A percentile compares a stretch with the other conserved stretches of the same genome.
Evolutionary conservation across 2,797 vertebrate species (phyloP).

Genomic region (Pteronotus mesoamericanus): DNA sequence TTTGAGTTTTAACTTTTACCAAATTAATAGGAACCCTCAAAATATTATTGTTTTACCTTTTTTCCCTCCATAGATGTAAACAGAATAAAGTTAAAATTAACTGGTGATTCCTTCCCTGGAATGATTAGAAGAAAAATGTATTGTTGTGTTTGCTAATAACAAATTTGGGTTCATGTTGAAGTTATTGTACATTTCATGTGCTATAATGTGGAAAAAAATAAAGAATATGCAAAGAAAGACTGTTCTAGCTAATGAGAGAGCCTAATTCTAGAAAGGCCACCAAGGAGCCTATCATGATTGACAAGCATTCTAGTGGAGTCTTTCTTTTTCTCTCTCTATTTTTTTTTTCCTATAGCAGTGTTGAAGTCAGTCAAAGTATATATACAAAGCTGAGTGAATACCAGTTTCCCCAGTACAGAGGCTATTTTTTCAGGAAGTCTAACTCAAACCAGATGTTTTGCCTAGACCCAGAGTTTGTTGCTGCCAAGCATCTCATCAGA

Average conservation of each 20-base stretch:
- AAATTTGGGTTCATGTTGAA: constrained; percentile 68
- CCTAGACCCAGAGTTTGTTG: constrained; percentile 87
- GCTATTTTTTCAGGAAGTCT: constrained; percentile 90
- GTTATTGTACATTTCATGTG: constrained; percentile 52
- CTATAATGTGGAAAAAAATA: constrained; percentile 46
- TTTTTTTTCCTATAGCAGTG: constrained; percentile 58
- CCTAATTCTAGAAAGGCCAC: constrained; percentile 80
- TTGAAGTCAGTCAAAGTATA: constrained; percentile 86
- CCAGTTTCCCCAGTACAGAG: constrained; percentile 93
- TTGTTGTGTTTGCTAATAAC: constrained; percentile 62
- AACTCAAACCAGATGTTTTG: constrained; percentile 91
- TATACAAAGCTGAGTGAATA: constrained; percentile 89
- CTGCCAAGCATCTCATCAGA: constrained; percentile 91
- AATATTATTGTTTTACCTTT: background rate
- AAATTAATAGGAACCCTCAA: background rate
- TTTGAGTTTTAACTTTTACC: background rate
- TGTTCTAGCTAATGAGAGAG: constrained; percentile 72
- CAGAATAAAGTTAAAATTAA: constrained; percentile 28
- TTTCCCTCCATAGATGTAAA: background rate
- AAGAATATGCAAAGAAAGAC: constrained; percentile 70
- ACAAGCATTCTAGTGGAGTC: constrained; percentile 79
- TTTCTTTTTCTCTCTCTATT: constrained; percentile 36
- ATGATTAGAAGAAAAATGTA: constrained; percentile 17
- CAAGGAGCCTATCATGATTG: constrained; percentile 83
- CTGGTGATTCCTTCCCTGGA: background rate